Base-by-base conservation (phyloP, 2,797 vertebrate species). In the Trematomus bernacchii region DNA sequence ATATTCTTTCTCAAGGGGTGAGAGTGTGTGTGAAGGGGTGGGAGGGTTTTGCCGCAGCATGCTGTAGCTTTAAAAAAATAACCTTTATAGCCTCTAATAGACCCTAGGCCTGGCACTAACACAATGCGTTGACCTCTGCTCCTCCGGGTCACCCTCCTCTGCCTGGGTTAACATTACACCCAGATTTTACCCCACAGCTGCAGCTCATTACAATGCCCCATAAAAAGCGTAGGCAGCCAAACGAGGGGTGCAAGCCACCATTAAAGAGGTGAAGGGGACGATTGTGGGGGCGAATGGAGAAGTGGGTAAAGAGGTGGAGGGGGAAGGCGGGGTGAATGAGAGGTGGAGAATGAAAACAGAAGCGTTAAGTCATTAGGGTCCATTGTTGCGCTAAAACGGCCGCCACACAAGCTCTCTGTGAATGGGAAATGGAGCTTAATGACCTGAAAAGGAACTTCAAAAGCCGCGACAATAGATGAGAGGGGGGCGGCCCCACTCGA, bases 171-270 rank as follows among this genome's bases (percentile, higher is more conserved):
- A 96, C 86, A 77, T 96, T 95, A 96, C 87, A 94, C 93, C 90
- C 94, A 86, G 90, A 91, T 91, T 95, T 96, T 96, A 95, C 93
- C 95, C 90, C 95, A 96, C 97, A 98, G 97, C 96, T 99, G 97
- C 96, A 95, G 93, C 94, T 94, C 92, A 93, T 96, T 95, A 98
- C 93, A 95, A 96, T 89, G 79, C 88, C 94, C 92, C 91, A 96
- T 97, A 96, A 97, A 97, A 95, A 94, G 88, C 18, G 79, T 90
- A 86, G 84, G 90, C 91, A 93, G 85, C 93, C 94, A 85, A 93
- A 93, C 80, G 84, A 91, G 91, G 87, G 86, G 90, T 91, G 83
- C 86, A 77, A 84, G 88, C 73, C 79, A 82, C 90, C 88, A 91
- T 93, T 93, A 93, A 93, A 94, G 85, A 86, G 89, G 86, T 92